These are phyloP conservation scores for Anastatus disparis DNA, from an alignment of 1,140 invertebrate genomes.

Conservation along the genomic window DNA sequence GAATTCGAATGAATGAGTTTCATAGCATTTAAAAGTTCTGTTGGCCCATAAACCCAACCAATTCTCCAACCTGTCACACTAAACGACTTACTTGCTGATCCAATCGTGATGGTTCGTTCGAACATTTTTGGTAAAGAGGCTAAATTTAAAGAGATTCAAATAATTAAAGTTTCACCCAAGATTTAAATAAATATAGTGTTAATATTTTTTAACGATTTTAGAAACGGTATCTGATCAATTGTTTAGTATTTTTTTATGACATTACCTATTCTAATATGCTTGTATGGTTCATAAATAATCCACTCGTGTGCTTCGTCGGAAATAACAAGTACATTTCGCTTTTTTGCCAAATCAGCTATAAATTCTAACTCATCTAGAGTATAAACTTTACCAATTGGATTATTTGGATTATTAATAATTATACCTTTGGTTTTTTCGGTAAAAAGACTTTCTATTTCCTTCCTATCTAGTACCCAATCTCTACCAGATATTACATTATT, in stretches of 20 bases:
- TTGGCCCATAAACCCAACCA: constrained; percentile 94
- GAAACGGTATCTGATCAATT: no score
- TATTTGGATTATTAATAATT: constrained; percentile 95
- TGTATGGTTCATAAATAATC: neutral
- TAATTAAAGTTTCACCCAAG: no score
- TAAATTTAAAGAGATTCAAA: no score
- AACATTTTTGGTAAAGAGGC: constrained; percentile 95
- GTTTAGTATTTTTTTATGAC: no score
- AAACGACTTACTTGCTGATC: constrained; percentile 97
- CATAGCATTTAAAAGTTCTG: constrained; percentile 80
- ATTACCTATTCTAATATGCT: neutral
- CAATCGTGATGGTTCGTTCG: constrained; percentile 96
- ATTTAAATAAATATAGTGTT: no score
- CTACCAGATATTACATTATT: constrained; percentile 72
- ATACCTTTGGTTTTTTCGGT: constrained; percentile 93
- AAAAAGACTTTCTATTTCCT: constrained; percentile 85
- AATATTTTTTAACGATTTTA: no score
- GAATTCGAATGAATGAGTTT: constrained; percentile 93
- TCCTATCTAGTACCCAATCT: constrained; percentile 90
- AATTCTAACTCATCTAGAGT: constrained; percentile 75
- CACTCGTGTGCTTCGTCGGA: constrained; percentile 90
- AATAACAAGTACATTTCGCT: constrained; percentile 90
- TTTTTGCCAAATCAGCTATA: constrained; percentile 89
- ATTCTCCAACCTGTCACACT: constrained; percentile 97
- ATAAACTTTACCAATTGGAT: constrained; percentile 94